Percentiles rank a stretch among this genome's conserved stretches.
phyloP scores from a whole-genome alignment of 2,888 invertebrate species.

The Polydrusus tereticollis region DNA sequence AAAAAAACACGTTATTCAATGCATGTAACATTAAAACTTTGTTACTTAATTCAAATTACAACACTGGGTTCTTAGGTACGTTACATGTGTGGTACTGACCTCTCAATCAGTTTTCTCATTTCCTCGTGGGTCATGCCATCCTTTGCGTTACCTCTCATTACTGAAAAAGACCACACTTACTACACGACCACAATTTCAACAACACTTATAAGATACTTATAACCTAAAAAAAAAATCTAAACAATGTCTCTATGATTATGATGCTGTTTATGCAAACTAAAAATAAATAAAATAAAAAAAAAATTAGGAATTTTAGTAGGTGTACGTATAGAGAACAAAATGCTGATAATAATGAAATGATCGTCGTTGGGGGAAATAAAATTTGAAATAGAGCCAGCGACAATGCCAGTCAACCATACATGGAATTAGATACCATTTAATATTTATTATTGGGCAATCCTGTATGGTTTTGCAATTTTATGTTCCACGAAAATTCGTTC shows the following conservation, averaged over 20 bases:
- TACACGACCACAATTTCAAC: constrained; percentile 68
- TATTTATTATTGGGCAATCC: no score
- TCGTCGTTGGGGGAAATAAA: no score
- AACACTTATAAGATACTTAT: constrained; percentile 26
- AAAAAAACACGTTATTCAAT: not conserved
- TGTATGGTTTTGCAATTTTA: no score
- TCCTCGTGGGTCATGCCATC: constrained; percentile 95
- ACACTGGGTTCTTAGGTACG: constrained; percentile 16
- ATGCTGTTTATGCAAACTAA: constrained; percentile 42
- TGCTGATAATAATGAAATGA: no score
- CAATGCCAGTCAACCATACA: no score
- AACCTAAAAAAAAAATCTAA: constrained; percentile 36
- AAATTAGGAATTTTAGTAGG: no score
- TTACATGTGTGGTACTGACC: constrained; percentile 76
- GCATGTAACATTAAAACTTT: not conserved
- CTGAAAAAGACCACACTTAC: constrained; percentile 72
- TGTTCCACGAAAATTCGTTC: no score
- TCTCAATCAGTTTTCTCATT: constrained; percentile 97
- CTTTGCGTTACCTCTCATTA: constrained; percentile 81
- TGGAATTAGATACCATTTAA: no score
- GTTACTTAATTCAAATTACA: not conserved
- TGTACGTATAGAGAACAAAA: no score
- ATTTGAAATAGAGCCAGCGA: no score
- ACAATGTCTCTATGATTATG: constrained; percentile 19
- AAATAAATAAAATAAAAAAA: constrained; percentile 32